phyloP scores from a whole-genome alignment of 2,797 vertebrate genomes.

The Leontocebus nigricollis region DNA sequence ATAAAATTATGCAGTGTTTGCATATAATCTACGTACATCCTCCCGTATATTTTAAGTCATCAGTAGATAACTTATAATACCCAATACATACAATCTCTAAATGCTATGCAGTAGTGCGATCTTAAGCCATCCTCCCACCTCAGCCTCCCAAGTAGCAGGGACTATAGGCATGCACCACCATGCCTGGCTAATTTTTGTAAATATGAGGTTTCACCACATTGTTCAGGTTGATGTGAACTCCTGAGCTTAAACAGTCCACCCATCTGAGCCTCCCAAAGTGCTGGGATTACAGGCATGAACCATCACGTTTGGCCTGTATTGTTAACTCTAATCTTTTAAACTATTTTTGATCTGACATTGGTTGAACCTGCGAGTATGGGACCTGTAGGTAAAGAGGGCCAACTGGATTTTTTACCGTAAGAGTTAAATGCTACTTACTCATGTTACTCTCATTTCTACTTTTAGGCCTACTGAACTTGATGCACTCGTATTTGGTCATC shows the following conservation, averaged over 20 bases:
- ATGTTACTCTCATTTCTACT: conserved; percentile 31
- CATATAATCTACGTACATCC: neutral
- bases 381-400: neutral
- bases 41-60: neutral
- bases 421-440: neutral
- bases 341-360: neutral
- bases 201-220: neutral
- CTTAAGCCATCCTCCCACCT: neutral
- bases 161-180: neutral
- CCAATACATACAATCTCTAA: neutral
- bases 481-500: conserved; percentile 96
- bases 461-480: conserved; percentile 93
- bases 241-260: neutral
- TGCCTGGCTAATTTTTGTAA: neutral
- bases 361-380: neutral
- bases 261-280: neutral
- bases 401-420: neutral
- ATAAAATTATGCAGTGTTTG: neutral
- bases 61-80: neutral
- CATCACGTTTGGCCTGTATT: neutral
- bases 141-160: neutral
- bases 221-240: neutral
- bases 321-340: neutral
- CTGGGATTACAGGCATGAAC: neutral
- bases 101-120: neutral